phyloP scores from a whole-genome alignment of 2,888 invertebrate genomes.

The Drosophila suboccidentalis region DNA sequence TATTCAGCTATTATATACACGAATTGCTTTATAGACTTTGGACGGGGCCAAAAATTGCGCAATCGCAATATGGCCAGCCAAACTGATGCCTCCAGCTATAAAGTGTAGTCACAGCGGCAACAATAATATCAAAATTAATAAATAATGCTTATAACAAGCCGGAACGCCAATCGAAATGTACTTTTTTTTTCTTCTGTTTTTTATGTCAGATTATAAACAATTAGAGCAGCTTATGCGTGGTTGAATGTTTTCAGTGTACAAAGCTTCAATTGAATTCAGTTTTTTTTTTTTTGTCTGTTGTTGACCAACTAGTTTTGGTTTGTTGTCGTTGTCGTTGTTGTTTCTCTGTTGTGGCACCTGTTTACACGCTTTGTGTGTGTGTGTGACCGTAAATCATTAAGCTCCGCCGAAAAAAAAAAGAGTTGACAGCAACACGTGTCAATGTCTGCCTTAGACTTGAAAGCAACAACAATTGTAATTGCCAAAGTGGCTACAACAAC shows the following conservation, averaged over 20 bases:
- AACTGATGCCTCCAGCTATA: background rate
- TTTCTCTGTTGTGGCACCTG: slow-evolving; percentile 63
- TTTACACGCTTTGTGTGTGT: slow-evolving; percentile 51
- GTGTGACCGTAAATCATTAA: slow-evolving; percentile 55
- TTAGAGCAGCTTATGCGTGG: slow-evolving; percentile 70
- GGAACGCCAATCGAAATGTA: slow-evolving; percentile 33
- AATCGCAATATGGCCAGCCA: slow-evolving; percentile 12
- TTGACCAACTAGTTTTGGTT: slow-evolving; percentile 52
- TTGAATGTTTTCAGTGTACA: slow-evolving; percentile 32
- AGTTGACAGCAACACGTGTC: slow-evolving; percentile 65
- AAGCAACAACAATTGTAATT: slow-evolving; percentile 24
- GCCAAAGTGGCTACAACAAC: slow-evolving; percentile 10
- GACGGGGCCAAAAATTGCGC: slow-evolving; percentile 3
- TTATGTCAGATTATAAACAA: slow-evolving; percentile 62
- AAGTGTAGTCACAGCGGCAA: background rate
- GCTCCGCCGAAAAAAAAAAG: slow-evolving; percentile 27
- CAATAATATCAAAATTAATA: slow-evolving; percentile 37
- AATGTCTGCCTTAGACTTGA: slow-evolving; percentile 37
- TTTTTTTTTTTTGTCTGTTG: slow-evolving; percentile 26
- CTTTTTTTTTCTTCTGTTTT: slow-evolving; percentile 12
- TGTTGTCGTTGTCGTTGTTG: slow-evolving; percentile 42
- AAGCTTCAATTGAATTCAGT: slow-evolving; percentile 54
- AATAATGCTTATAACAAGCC: slow-evolving; percentile 27
- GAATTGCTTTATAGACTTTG: slow-evolving; percentile 1
- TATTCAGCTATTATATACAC: slow-evolving; percentile 16